Base-by-base conservation (phyloP, 2,113 vertebrate genomes). In the Crotalus tigris region DNA sequence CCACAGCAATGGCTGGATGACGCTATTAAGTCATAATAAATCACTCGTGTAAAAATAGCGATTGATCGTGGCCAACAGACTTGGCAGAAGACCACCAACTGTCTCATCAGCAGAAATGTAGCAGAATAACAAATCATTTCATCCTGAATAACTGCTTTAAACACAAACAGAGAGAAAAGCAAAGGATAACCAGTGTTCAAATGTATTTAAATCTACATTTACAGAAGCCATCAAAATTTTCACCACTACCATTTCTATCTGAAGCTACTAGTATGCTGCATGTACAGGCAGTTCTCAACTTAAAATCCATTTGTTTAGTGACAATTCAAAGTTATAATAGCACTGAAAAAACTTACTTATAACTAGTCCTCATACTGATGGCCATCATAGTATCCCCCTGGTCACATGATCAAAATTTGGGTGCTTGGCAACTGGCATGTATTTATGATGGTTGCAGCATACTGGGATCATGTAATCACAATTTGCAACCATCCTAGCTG, bases 31-130 rank as follows among this genome's bases (percentile, higher is more conserved):
- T 39, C 33, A 39, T 33, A 39, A 81, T 39, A 81, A 81, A 81
- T 81, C 75, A 39, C 75, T 39, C 6, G 7, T 39, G 75, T 81
- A 81, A 39, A 81, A 81, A 81, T 81, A 17, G 75, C 75, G 33
- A 81, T 85, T 91, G 91, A 44, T 88, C 94, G 87, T 94, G 94
- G 95, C 91, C 93, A 94, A 91, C 61, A 88, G 88, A 69, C 69
- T 64, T 24, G 4, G 57, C 85, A 92, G 87, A 81, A 94, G 0
- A 0, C 92, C 92, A 93, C 64, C 57, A 87, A 81, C 69, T 94
- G 95, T 93, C 88, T 95, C 89, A 91, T 46, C 69, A 92, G 90
- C 53, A 93, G 92, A 81, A 57, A 87, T 15, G 33, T 81, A 81
- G 23, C 11, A 55, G 69, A 91, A 69, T 64, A 91, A 59, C 1